phyloP scores from a whole-genome alignment of 1,140 invertebrate species.

The Tetranychus urticae region DNA sequence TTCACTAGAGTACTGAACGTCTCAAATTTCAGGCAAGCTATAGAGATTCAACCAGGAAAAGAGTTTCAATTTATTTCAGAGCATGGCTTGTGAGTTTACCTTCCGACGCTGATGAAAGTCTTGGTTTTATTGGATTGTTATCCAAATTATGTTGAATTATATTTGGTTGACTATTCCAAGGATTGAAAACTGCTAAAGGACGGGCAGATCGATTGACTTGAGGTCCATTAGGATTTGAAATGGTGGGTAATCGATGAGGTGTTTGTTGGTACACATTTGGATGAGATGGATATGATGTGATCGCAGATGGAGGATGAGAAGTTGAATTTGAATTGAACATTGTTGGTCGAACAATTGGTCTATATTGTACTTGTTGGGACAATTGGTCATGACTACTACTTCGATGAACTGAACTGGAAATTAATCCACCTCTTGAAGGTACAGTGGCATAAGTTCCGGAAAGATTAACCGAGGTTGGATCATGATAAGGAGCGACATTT shows the following conservation, averaged over 20 bases:
- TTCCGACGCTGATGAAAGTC: not conserved
- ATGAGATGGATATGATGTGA: not conserved
- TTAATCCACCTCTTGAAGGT: not conserved
- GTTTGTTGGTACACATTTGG: not conserved
- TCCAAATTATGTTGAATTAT: not conserved
- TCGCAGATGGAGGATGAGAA: not conserved
- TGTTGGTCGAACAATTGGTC: not conserved
- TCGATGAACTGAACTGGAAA: not conserved
- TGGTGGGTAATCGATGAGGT: not conserved
- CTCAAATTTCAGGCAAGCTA: no score
- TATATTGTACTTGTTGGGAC: not conserved
- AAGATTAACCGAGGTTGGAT: not conserved
- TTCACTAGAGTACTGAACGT: no score
- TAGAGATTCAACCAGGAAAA: no score
- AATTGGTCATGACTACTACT: slow-evolving; percentile 6
- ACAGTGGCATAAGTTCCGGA: not conserved
- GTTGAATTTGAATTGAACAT: not conserved
- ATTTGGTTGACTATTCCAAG: slow-evolving; percentile 1
- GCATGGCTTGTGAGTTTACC: not conserved
- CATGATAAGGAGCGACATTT: not conserved
- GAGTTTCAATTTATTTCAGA: not conserved
- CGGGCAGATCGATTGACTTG: not conserved
- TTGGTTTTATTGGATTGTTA: not conserved
- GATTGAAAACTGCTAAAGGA: not conserved
- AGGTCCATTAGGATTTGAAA: not conserved